Evolutionary conservation across 2,888 invertebrate species (phyloP).

Genomic region (Epirrita christyi): DNA sequence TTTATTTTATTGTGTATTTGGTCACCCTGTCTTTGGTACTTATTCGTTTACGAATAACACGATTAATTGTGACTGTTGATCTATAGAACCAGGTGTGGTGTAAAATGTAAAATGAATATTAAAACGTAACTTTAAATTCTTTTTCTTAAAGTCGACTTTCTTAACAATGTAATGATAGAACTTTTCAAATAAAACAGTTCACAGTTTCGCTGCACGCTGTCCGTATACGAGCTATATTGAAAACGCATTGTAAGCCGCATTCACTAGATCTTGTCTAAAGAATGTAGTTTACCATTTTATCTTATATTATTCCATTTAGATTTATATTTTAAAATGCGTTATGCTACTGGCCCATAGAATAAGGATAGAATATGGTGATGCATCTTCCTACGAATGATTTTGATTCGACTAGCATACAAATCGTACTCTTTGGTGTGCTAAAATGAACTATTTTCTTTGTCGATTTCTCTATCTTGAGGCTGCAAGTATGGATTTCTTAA

Average conservation of each 20-base stretch:
- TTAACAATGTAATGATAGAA: constrained; percentile 48
- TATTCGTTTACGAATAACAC: too few relatives aligned
- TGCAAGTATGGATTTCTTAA: too few relatives aligned
- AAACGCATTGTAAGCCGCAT: constrained; percentile 18
- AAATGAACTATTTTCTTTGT: background rate
- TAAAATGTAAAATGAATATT: background rate
- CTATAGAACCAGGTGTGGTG: background rate
- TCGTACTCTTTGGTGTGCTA: background rate
- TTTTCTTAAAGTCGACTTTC: background rate
- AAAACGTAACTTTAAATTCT: background rate
- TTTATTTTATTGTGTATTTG: too few relatives aligned
- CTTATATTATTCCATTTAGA: constrained; percentile 4
- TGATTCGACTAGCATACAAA: background rate
- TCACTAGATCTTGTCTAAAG: constrained; percentile 8
- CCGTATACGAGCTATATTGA: constrained; percentile 41
- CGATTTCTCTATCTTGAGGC: background rate
- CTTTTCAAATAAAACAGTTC: constrained; percentile 61
- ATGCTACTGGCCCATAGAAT: background rate
- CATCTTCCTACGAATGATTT: background rate
- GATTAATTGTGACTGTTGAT: background rate
- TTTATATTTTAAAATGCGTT: background rate
- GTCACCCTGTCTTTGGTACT: too few relatives aligned
- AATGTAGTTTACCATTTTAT: constrained; percentile 1
- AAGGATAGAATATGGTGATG: background rate
- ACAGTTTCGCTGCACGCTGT: constrained; percentile 23